Conservation (phyloP, 2,113 vertebrate genomes). For the Eptesicus fuscus region DNA sequence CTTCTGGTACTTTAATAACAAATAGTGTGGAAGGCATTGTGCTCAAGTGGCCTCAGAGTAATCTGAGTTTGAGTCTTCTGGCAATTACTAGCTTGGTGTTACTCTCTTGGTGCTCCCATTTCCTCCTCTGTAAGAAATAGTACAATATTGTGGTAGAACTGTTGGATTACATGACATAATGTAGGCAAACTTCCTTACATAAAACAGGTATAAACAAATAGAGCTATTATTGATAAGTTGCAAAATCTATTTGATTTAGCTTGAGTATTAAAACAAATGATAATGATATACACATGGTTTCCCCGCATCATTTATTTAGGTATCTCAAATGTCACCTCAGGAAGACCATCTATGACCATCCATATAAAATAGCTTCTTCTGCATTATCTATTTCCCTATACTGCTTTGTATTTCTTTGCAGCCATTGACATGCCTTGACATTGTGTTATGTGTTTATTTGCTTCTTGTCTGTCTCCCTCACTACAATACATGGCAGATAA, state of each 20-base stretch:
- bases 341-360: neutral
- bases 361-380: neutral
- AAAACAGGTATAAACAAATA: neutral
- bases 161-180: neutral
- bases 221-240: neutral
- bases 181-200: neutral
- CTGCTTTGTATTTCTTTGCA: neutral
- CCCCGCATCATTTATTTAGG: neutral
- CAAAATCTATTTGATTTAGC: neutral
- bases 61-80: conserved; percentile 24
- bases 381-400: neutral
- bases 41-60: neutral
- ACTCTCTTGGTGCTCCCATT: neutral
- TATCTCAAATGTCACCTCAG: neutral
- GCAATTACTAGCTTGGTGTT: neutral
- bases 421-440: neutral
- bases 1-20: conserved; percentile 17
- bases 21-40: neutral
- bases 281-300: neutral
- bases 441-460: neutral
- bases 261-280: neutral
- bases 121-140: conserved; percentile 13
- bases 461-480: neutral
- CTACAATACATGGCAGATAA: neutral
- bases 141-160: neutral